Base-by-base conservation (phyloP, 1,140 invertebrate genomes). In the Bombus difficillimus region DNA sequence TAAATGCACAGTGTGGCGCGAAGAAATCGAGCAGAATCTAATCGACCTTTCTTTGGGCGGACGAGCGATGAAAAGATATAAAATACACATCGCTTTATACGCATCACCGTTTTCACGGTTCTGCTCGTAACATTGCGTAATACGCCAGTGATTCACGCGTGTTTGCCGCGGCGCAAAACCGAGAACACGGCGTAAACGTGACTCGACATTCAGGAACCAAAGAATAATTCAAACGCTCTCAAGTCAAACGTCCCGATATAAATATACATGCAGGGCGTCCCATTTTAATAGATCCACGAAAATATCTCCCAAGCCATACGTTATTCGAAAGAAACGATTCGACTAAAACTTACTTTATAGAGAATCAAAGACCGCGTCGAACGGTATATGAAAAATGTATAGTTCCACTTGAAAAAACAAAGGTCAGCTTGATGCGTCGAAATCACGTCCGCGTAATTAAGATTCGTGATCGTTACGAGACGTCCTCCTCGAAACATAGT, bases 131-230 rank as follows among this genome's bases (percentile, higher is more conserved):
- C 62, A 53, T 88, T 91, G 80, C 83, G 89, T 84, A 89, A 89
- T 68, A 62, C 78, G 68, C 39, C 37, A 79, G 73, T 88, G 88
- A 90, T 88, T 89, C 88, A 86, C 88, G 79, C 69, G 59, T 69
- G 47, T 74, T 75, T 73, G n/a, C 72, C 47, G 12, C 43, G 59
- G 53, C 64, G 72, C 57, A 68, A 72, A 81, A 74, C 64, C 37
- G 57, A 79, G 86, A 57, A 32, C n/a, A 57, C 32, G 41, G 37
- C 32, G 22, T 22, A 43, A 78, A 68, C 69, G 62, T 9, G 34
- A 39, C 57, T 39, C 73, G 78, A 79, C 66, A 66, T 37, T 34
- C 41, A 25, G 12, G 28, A 53, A 47, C n/a, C 66, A 34, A 77
- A 32, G 37, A 68, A 75, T 66, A 47, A 69, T 80, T 66, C 64